These are phyloP conservation scores for Noctilio leporinus DNA, from an alignment of 2,113 vertebrate genomes.

Conservation along the genomic window DNA sequence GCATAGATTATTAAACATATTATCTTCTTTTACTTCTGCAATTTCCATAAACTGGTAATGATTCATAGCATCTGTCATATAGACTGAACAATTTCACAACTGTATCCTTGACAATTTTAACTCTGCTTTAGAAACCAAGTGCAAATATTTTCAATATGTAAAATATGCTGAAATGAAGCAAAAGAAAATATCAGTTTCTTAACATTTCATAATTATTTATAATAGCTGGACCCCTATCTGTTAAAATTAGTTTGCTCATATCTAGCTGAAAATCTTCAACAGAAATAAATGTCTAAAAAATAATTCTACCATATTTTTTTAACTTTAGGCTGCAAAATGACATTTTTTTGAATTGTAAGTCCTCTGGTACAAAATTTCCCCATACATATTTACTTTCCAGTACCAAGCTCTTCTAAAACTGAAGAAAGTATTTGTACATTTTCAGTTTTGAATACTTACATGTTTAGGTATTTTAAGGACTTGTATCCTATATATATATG, in stretches of 20 bases:
- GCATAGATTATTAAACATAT: neutral
- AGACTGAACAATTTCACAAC: neutral
- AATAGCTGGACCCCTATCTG: neutral
- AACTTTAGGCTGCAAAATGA: neutral
- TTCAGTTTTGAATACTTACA: neutral
- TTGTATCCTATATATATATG: neutral
- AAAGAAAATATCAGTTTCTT: neutral
- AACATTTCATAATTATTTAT: neutral
- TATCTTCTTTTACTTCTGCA: neutral
- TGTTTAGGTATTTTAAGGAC: neutral
- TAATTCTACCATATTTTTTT: neutral
- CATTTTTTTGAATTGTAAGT: neutral
- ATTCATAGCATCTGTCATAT: constrained; percentile 4
- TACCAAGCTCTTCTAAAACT: neutral
- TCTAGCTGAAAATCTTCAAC: neutral
- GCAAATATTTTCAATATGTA: constrained; percentile 21
- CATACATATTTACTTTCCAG: neutral
- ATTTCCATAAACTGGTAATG: constrained; percentile 22
- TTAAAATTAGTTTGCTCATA: neutral
- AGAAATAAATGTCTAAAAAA: neutral
- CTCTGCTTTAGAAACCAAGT: neutral
- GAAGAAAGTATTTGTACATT: neutral
- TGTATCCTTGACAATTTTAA: neutral
- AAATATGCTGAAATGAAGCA: neutral
- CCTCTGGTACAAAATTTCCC: neutral